phyloP scores from a whole-genome alignment of 2,888 invertebrate species.

The Mantis religiosa region DNA sequence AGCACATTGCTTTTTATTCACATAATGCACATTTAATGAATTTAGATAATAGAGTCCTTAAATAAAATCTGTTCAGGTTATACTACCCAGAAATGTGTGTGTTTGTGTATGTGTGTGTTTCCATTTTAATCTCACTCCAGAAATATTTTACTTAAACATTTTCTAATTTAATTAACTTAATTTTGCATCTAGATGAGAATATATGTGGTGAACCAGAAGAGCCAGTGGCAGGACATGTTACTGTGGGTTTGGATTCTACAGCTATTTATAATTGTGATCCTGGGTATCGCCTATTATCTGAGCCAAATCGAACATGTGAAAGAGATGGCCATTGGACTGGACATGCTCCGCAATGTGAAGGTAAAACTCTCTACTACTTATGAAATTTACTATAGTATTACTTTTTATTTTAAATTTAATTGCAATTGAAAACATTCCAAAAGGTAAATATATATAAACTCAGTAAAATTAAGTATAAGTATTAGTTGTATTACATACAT shows the following conservation, averaged over 20 bases:
- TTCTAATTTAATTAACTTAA: not conserved
- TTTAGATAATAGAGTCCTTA: too few species aligned
- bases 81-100: too few species aligned
- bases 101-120: too few species aligned
- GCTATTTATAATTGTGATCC: slow-evolving; percentile 34
- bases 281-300: slow-evolving; percentile 34
- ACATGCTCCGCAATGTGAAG: slow-evolving; percentile 34
- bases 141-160: not conserved
- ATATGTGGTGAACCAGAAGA: slow-evolving; percentile 37
- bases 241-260: slow-evolving; percentile 26
- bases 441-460: too few species aligned
- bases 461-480: too few species aligned
- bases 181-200: slow-evolving; percentile 33
- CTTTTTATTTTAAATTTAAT: too few species aligned
- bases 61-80: too few species aligned
- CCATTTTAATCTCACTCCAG: too few species aligned
- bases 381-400: not conserved
- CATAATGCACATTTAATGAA: too few species aligned
- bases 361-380: slow-evolving; percentile 11
- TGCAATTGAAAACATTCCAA: too few species aligned
- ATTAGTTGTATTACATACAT: too few species aligned
- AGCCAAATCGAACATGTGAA: slow-evolving; percentile 32
- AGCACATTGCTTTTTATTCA: too few species aligned
- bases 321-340: slow-evolving; percentile 35
- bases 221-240: slow-evolving; percentile 31